These are phyloP conservation scores for Macropis europaea DNA, from an alignment of 2,888 invertebrate species.

Conservation along the genomic window DNA sequence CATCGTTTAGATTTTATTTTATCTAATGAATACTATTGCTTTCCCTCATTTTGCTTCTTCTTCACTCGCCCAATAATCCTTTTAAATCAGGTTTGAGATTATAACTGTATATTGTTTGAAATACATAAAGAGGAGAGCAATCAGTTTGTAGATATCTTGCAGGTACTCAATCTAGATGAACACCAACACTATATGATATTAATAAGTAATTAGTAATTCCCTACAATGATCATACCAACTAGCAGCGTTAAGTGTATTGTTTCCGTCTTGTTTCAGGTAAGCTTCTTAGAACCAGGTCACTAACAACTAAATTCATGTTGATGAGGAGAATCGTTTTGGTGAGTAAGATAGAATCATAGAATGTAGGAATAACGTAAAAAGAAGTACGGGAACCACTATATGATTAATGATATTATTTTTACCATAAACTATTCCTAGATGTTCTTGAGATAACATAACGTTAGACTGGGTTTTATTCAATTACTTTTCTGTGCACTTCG, in stretches of 20 bases:
- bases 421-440: no score
- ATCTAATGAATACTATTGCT: no score
- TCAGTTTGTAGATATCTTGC: constrained; percentile 21
- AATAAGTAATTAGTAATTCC: no score
- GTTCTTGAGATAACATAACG: no score
- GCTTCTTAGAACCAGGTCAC: constrained; percentile 36
- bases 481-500: no score
- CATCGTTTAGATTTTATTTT: no score
- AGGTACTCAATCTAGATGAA: background rate
- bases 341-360: constrained; percentile 39
- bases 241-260: constrained; percentile 34
- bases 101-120: no score
- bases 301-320: constrained; percentile 46
- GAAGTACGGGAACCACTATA: constrained; percentile 7
- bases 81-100: no score
- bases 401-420: constrained; percentile 56
- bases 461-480: no score
- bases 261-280: constrained; percentile 62
- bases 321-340: constrained; percentile 24
- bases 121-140: constrained; percentile 15
- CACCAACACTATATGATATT: constrained; percentile 20
- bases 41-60: no score
- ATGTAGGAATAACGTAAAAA: constrained; percentile 12
- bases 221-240: background rate
- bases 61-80: no score